Base-by-base conservation (phyloP, 1,140 invertebrate genomes). In the Drosophila nigrodunni region DNA sequence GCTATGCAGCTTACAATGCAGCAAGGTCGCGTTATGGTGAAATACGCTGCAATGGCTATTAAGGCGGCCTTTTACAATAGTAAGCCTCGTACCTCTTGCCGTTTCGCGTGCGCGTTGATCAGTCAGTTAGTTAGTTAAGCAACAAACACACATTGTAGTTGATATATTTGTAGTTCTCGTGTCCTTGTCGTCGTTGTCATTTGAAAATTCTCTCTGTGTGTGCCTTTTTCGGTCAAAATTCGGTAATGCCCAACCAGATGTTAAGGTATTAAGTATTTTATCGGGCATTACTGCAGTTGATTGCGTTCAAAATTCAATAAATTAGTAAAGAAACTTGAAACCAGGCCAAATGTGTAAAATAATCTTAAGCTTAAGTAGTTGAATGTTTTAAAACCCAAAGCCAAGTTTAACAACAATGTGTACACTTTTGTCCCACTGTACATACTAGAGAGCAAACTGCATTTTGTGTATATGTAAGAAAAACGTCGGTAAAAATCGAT, bases 181-280 rank as follows among this genome's bases (percentile, higher is more conserved):
- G 64, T 69, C 64, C 76, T 72, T 64, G 82, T 85, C 78, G 67
- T 62, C 25, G 25, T 86, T 87, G 82, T 86, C 82, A 87, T 86
- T 86, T 72, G 60, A 69, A 82, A 87, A 86, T 86, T 88, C 85
- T 87, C 74, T 74, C 85, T 89, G 86, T 85, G 85, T 89, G 85
- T 89, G 85, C 85, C 85, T 89, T 89, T 89, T 89, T 85, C 85
- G 85, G 85, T 89, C 85, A 85, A 89, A 89, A 89, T 78, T 67
- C 78, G 78, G 73, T 74, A 88, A 80, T 72, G 80, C 75, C 59
- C 71, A 30, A n/a, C 34, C 52, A 74, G 62, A 76, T 65, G 72
- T 62, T 62, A 59, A 43, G 3, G 25, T 30, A 18, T 58, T 58
- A 47, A 34, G 77, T 77, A 79, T 74, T 70, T 78, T 57, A 10